A percentile compares a stretch with the other conserved stretches of the same genome.
These are phyloP conservation scores for Scarus forsteni DNA, from an alignment of 2,797 vertebrate genomes.

Conservation along the genomic window DNA sequence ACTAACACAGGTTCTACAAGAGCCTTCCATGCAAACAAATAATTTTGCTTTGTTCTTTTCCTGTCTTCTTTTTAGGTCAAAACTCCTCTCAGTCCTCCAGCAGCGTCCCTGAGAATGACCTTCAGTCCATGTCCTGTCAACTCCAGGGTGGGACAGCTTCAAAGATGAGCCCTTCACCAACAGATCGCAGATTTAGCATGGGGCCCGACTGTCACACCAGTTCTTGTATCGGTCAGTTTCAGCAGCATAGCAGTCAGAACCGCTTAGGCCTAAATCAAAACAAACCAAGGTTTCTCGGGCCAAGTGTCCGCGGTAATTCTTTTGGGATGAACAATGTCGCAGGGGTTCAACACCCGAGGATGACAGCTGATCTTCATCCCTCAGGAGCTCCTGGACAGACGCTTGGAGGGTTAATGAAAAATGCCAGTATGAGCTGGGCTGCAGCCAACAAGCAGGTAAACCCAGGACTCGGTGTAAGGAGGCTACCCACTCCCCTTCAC, in stretches of 20 bases:
- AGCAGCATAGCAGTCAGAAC: constrained; percentile 86
- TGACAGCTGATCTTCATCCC: constrained; percentile 80
- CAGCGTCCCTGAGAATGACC: constrained; percentile 85
- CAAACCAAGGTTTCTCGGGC: constrained; percentile 85
- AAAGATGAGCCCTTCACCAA: constrained; percentile 85
- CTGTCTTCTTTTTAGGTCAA: constrained; percentile 72
- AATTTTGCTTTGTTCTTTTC: too few relatives aligned
- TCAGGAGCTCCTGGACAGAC: constrained; percentile 81
- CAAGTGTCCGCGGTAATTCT: constrained; percentile 79
- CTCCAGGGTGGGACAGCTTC: constrained; percentile 82
- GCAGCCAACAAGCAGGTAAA: constrained; percentile 85
- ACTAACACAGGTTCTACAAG: too few relatives aligned
- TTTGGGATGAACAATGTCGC: constrained; percentile 84
- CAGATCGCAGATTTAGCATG: constrained; percentile 85
- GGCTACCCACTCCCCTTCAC: constrained; percentile 79
- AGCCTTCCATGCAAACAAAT: too few relatives aligned
- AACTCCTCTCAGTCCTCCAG: constrained; percentile 86
- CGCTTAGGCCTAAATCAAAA: constrained; percentile 85
- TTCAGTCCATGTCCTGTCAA: constrained; percentile 87
- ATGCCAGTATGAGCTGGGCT: constrained; percentile 85
- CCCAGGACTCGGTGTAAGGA: constrained; percentile 81
- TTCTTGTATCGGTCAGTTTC: constrained; percentile 84
- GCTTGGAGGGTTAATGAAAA: constrained; percentile 84
- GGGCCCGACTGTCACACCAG: constrained; percentile 84
- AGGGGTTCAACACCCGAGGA: constrained; percentile 84